phyloP scores from a whole-genome alignment of 2,888 invertebrate genomes.

The Balanococcus diminutus region DNA sequence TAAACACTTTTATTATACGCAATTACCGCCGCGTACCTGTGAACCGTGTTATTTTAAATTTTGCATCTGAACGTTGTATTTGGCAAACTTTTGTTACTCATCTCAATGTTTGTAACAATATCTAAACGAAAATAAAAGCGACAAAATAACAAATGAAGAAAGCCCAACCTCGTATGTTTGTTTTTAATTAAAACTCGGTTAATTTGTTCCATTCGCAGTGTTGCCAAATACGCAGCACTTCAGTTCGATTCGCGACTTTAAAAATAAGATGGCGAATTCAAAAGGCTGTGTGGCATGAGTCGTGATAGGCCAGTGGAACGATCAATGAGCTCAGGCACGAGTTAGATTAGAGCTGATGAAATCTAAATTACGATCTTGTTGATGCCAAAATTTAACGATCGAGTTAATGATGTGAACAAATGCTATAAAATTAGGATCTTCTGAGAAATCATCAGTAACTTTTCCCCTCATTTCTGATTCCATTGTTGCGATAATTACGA shows the following conservation, averaged over 20 bases:
- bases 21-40: conserved; percentile 49
- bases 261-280: background rate
- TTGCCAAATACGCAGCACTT: background rate
- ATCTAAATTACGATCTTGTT: background rate
- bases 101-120: conserved; percentile 6
- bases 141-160: conserved; percentile 45
- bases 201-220: conserved; percentile 15
- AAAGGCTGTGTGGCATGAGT: background rate
- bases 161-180: background rate
- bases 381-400: conserved; percentile 11
- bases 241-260: too few species aligned
- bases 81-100: conserved; percentile 41
- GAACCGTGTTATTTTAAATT: conserved; percentile 53
- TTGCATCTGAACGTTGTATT: conserved; percentile 45
- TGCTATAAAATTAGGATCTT: background rate
- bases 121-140: conserved; percentile 41
- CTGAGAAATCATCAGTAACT: background rate
- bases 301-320: background rate
- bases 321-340: background rate
- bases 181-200: conserved; percentile 37
- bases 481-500: background rate
- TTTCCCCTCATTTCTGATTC: background rate
- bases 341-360: background rate
- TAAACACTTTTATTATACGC: conserved; percentile 41
- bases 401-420: background rate